Evolutionary conservation across 2,888 invertebrate species (phyloP).

Genomic region (Cryptosula pallasiana): DNA sequence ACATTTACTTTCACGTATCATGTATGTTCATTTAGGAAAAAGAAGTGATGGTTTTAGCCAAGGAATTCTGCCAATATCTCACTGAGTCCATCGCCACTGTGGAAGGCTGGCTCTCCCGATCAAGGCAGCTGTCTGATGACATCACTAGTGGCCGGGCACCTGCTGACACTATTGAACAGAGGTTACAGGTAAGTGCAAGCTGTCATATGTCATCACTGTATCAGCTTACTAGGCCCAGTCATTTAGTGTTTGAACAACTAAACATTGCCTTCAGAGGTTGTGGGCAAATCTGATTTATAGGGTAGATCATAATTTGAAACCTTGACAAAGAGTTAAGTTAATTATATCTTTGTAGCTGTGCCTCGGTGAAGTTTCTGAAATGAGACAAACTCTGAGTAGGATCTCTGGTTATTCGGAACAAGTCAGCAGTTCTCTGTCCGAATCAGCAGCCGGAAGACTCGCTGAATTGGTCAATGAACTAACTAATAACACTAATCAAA

Average conservation of each 20-base stretch:
- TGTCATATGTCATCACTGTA: too few relatives aligned
- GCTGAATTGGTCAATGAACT: not conserved
- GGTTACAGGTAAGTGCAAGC: not conserved
- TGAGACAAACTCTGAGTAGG: not conserved
- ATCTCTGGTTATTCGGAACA: not conserved
- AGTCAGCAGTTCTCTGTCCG: not conserved
- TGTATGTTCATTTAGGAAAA: not conserved
- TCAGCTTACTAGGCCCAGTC: too few relatives aligned
- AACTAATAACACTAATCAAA: not conserved
- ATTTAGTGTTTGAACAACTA: too few relatives aligned
- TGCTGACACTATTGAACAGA: not conserved
- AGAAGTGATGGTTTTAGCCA: slow-evolving; percentile 1
- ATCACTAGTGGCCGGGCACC: not conserved
- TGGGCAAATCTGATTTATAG: too few relatives aligned
- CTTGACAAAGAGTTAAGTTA: too few relatives aligned
- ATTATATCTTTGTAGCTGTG: too few relatives aligned
- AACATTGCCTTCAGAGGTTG: too few relatives aligned
- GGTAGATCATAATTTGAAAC: too few relatives aligned
- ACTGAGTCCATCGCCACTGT: not conserved
- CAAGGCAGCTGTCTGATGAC: not conserved
- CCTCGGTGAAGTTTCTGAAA: not conserved
- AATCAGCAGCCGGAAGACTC: not conserved
- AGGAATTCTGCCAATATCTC: slow-evolving; percentile 19
- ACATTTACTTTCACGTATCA: too few relatives aligned
- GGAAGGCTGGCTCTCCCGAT: not conserved